Evolutionary conservation across 2,797 vertebrate species (phyloP), one percentile per base, ranked within the genome.

Genomic region (Rhinatrema bivittatum): DNA sequence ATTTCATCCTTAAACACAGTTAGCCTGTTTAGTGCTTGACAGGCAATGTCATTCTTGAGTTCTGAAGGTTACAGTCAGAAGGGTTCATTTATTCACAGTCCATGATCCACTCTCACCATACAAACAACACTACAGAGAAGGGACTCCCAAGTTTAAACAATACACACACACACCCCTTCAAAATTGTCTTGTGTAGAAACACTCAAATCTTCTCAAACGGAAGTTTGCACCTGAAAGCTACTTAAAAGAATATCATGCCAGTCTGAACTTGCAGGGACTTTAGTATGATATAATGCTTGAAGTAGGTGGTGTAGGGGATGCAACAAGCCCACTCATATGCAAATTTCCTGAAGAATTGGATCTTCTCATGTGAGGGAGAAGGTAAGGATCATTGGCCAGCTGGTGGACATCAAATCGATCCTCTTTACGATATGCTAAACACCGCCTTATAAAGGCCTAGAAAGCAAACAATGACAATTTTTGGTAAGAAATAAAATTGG

Each of bases 331-430:
- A 56, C 74, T 84, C 84, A 92, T 86, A 78, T 96, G 93, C 64
- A 98, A 77, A 61, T 91, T 97, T 74, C 96, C 96, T 72, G 96
- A 99, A 70, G 96, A 98, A 79, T 92, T 98, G n/a, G 96, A 94
- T 77, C 94, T 88, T 65, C 96, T 87, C 85, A 99, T 99, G 62
- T 99, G 96, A 41, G 95, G 96, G 36, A 98, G 93, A 70, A 99
- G 84, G 65, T 99, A 99, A 18, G 93, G 86, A 71, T 99, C 95
- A 7, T 92, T 94, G 34, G 93, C 94, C 75, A 99, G 78, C 65
- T 97, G 94, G 67, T 94, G 93, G 39, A 99, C 96, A 36, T 93
- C 93, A 28, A 95, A 90, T 23, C 96, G 86, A 62, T 99, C 96
- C 62, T 99, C 96, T 74, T 99, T 99, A 63, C 94, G 87, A 70